Evolutionary conservation across 2,888 invertebrate species (phyloP).

Genomic region (Coenonympha glycerion): DNA sequence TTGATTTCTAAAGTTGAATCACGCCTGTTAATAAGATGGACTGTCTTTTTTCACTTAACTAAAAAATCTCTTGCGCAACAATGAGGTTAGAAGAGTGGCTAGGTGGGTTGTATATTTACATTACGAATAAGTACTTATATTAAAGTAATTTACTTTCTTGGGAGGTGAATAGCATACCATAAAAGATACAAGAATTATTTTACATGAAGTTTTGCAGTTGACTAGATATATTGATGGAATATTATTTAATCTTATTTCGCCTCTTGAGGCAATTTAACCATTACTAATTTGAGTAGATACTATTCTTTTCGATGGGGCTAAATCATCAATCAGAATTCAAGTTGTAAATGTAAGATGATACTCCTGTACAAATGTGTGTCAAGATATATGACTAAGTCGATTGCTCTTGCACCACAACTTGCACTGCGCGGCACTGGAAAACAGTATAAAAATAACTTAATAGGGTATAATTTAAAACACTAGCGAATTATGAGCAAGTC

Average conservation of each 20-base stretch:
- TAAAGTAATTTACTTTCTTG: constrained; percentile 14
- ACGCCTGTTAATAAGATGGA: neutral
- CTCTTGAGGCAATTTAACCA: neutral
- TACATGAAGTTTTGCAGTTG: too few species aligned
- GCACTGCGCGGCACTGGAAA: neutral
- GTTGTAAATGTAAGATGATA: neutral
- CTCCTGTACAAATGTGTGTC: neutral
- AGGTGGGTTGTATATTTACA: too few species aligned
- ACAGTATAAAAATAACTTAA: neutral
- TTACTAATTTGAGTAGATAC: too few species aligned
- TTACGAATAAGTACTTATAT: constrained; percentile 36
- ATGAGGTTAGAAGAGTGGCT: constrained; percentile 15
- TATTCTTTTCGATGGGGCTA: too few species aligned
- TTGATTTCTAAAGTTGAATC: constrained; percentile 12
- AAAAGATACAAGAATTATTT: too few species aligned
- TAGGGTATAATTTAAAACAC: neutral
- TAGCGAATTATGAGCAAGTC: constrained; percentile 16
- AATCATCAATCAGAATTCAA: neutral
- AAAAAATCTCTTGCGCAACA: neutral
- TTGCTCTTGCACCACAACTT: neutral
- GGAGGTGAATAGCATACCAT: too few species aligned
- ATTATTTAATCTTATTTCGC: too few species aligned
- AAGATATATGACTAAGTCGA: neutral
- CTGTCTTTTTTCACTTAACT: constrained; percentile 5
- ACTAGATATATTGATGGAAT: too few species aligned